Evolutionary conservation across 2,113 vertebrate species (phyloP).

Genomic region (Hipposideros armiger): DNA sequence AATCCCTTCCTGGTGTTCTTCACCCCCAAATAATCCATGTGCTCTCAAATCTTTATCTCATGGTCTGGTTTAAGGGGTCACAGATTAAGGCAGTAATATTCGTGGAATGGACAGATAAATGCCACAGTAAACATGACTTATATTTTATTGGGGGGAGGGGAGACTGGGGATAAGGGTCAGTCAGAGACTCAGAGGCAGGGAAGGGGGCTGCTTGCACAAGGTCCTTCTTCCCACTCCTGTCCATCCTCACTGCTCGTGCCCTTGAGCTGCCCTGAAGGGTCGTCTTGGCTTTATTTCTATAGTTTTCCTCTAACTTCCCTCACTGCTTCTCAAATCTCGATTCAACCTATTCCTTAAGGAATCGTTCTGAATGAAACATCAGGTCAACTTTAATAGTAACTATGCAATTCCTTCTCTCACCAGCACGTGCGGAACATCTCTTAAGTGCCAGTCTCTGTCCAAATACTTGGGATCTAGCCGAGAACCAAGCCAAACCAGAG

Average conservation of each 20-base stretch:
- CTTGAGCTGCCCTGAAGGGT: not conserved
- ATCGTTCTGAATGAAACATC: not conserved
- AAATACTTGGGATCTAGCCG: not conserved
- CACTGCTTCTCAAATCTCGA: not conserved
- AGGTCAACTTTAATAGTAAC: not conserved
- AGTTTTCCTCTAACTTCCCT: not conserved
- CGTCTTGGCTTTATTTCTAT: not conserved
- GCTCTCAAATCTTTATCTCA: not conserved
- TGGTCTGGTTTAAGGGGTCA: accelerated
- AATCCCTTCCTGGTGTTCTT: not conserved
- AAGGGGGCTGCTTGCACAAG: not conserved
- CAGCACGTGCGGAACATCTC: accelerated
- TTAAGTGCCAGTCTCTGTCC: accelerated
- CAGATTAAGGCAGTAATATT: not conserved
- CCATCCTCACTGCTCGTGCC: too few species aligned
- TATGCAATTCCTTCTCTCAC: not conserved
- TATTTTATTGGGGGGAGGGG: not conserved
- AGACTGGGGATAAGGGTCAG: not conserved
- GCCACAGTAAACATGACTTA: not conserved
- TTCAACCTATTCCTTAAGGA: not conserved
- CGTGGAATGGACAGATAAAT: not conserved
- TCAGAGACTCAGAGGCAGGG: not conserved
- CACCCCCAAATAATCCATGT: not conserved
- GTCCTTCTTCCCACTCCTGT: not conserved
- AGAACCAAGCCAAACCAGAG: not conserved